Percentiles rank a stretch among this genome's conserved stretches.
phyloP scores from a whole-genome alignment of 2,888 invertebrate species.

The Cryptocephalus moraei region DNA sequence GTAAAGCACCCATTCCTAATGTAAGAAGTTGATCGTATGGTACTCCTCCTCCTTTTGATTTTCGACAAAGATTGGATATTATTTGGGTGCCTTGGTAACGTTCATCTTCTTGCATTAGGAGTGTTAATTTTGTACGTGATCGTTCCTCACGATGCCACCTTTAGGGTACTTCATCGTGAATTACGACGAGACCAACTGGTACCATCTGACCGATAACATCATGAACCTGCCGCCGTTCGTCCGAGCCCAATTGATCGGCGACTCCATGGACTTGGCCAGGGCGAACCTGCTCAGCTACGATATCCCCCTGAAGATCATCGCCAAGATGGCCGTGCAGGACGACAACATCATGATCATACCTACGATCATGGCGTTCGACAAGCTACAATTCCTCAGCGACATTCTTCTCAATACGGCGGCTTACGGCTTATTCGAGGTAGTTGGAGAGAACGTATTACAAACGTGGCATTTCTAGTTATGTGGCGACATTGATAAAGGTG shows the following conservation, averaged over 20 bases:
- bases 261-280: constrained; percentile 50
- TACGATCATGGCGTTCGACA: constrained; percentile 47
- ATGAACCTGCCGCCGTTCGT: constrained; percentile 47
- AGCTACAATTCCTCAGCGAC: constrained; percentile 47
- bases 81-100: not conserved
- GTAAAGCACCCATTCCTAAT: too few relatives aligned
- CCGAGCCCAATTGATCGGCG: constrained; percentile 60
- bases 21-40: too few relatives aligned
- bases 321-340: constrained; percentile 38
- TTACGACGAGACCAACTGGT: constrained; percentile 54
- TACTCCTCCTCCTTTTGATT: too few relatives aligned
- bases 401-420: constrained; percentile 49
- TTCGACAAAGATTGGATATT: too few relatives aligned
- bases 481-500: too few relatives aligned
- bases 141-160: constrained; percentile 28
- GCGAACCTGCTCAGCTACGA: constrained; percentile 47
- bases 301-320: constrained; percentile 44
- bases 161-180: constrained; percentile 56
- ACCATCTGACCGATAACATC: constrained; percentile 41
- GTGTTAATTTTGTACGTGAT: not conserved
- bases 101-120: not conserved
- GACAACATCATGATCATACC: constrained; percentile 42
- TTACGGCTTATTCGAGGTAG: constrained; percentile 50
- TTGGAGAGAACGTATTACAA: too few relatives aligned
- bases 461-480: too few relatives aligned